phyloP scores from a whole-genome alignment of 2,113 vertebrate species.

The Oreochromis tanganicae region DNA sequence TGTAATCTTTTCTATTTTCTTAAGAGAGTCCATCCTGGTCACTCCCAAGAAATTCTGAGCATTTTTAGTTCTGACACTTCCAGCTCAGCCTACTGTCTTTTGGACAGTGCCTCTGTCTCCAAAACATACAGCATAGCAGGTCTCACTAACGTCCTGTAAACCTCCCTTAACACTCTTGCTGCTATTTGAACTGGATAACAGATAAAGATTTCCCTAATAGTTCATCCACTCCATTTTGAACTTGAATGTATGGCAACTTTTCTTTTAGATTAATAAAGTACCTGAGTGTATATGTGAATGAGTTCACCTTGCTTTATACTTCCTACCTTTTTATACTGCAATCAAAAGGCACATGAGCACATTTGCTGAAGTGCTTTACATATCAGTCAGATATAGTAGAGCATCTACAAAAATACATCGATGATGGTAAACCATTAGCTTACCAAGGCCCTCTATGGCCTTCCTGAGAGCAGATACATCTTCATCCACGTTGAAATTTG shows the following conservation, averaged over 20 bases:
- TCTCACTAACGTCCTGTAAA: neutral
- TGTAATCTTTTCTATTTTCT: neutral
- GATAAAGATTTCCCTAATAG: neutral
- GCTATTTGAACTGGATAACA: neutral
- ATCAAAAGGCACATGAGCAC: neutral
- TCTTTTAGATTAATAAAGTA: neutral
- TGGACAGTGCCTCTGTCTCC: neutral
- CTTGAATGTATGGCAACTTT: neutral
- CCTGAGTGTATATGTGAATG: neutral
- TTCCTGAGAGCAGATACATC: slow-evolving; percentile 76
- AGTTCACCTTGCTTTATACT: neutral
- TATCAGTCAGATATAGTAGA: neutral
- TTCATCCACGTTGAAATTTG: slow-evolving; percentile 72
- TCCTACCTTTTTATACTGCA: neutral
- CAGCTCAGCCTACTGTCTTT: neutral
- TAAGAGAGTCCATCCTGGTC: neutral
- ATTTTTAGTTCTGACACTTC: neutral
- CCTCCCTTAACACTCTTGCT: neutral
- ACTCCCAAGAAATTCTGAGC: neutral
- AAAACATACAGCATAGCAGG: neutral
- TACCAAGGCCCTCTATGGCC: slow-evolving; percentile 81
- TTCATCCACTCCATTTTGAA: neutral
- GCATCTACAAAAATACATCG: neutral
- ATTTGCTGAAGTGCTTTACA: neutral
- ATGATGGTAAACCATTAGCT: neutral